A percentile compares a stretch with the other conserved stretches of the same genome.
Evolutionary conservation across 2,888 invertebrate genomes (phyloP).

Genomic region (Lasioglossum morio): DNA sequence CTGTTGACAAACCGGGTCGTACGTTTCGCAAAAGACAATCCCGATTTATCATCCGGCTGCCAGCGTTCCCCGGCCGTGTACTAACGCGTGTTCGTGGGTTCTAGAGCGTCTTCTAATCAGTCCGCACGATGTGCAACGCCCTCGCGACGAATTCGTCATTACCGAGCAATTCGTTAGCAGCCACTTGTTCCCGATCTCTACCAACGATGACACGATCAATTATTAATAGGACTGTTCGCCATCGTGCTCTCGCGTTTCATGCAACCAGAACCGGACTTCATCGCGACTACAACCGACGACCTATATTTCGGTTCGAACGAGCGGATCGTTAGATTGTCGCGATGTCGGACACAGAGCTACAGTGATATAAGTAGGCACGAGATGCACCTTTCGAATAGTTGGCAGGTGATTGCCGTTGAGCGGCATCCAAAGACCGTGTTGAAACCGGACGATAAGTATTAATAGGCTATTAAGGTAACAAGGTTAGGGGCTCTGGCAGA

Average conservation of each 20-base stretch:
- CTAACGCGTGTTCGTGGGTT: constrained; percentile 74
- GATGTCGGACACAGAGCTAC: constrained; percentile 38
- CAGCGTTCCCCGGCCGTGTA: constrained; percentile 56
- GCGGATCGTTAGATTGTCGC: constrained; percentile 9
- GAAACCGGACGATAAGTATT: constrained; percentile 62
- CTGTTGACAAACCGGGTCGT: constrained; percentile 26
- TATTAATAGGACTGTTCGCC: constrained; percentile 56
- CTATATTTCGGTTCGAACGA: constrained; percentile 19
- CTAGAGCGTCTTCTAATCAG: constrained; percentile 73
- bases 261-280: not conserved
- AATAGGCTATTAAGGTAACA: constrained; percentile 67
- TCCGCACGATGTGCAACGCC: constrained; percentile 58
- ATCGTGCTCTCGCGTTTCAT: constrained; percentile 12
- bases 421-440: constrained; percentile 61
- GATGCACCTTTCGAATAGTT: constrained; percentile 55
- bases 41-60: constrained; percentile 59
- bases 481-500: constrained; percentile 47
- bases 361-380: constrained; percentile 32
- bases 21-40: constrained; percentile 49
- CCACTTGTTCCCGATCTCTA: constrained; percentile 70
- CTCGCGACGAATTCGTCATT: constrained; percentile 71
- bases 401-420: constrained; percentile 57
- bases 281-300: not conserved
- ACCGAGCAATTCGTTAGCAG: constrained; percentile 75
- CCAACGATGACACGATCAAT: constrained; percentile 39